phyloP scores from a whole-genome alignment of 2,888 invertebrate species.

The Xestia c-nigrum region DNA sequence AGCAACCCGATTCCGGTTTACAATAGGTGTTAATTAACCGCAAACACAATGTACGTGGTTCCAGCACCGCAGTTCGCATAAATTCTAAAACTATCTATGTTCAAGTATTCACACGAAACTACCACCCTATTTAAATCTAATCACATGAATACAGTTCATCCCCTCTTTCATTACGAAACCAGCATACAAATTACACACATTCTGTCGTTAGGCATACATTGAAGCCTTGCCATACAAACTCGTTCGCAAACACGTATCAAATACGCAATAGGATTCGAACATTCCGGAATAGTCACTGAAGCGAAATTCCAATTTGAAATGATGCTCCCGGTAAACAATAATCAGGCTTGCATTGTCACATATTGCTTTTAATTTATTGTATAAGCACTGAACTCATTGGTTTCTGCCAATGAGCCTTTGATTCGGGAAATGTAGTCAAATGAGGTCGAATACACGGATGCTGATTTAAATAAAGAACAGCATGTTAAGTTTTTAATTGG shows the following conservation, averaged over 20 bases:
- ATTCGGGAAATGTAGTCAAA: constrained; percentile 45
- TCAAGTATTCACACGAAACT: constrained; percentile 36
- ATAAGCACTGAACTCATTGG: constrained; percentile 28
- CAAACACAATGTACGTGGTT: not conserved
- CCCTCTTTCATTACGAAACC: constrained; percentile 43
- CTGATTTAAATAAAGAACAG: constrained; percentile 44
- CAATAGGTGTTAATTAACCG: constrained; percentile 27
- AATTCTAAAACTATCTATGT: constrained; percentile 30
- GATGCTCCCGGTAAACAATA: constrained; percentile 54
- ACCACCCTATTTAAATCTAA: constrained; percentile 35
- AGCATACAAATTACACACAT: constrained; percentile 49
- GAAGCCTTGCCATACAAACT: constrained; percentile 15
- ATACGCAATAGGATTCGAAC: constrained; percentile 41
- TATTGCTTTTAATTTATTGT: constrained; percentile 50
- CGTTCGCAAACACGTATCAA: constrained; percentile 30
- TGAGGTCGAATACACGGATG: constrained; percentile 26
- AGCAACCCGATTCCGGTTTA: not conserved
- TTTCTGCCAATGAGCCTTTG: constrained; percentile 40
- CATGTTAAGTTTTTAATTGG: constrained; percentile 56
- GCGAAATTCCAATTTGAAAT: constrained; percentile 53
- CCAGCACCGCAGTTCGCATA: constrained; percentile 10
- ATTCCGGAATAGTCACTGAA: constrained; percentile 25
- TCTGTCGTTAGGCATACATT: constrained; percentile 44
- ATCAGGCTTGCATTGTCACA: constrained; percentile 49
- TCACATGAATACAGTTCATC: constrained; percentile 32